phyloP scores from a whole-genome alignment of 2,888 invertebrate genomes.

The Anagyrus pseudococci region DNA sequence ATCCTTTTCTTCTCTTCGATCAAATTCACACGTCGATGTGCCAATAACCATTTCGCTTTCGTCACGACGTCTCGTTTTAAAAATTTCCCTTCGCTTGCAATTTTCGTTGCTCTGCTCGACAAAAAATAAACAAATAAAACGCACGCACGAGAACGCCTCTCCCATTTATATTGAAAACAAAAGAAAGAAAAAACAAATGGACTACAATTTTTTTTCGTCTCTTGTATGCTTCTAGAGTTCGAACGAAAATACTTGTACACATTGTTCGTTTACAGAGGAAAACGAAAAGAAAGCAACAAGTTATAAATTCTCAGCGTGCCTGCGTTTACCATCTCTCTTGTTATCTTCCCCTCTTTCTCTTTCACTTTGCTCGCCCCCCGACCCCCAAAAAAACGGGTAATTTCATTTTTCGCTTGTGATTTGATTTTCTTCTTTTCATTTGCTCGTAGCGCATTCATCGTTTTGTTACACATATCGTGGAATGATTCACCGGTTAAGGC shows the following conservation, averaged over 20 bases:
- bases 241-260: constrained; percentile 39
- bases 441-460: constrained; percentile 5
- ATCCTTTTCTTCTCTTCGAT: neutral
- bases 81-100: neutral
- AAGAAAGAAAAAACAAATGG: no score
- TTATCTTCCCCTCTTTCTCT: neutral
- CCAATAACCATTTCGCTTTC: neutral
- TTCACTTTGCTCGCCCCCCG: constrained; percentile 22
- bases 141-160: no score
- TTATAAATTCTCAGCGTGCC: constrained; percentile 17
- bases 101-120: neutral
- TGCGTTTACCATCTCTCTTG: constrained; percentile 1
- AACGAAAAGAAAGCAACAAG: no score
- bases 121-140: neutral
- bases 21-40: no score
- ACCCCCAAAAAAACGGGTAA: no score
- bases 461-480: constrained; percentile 38
- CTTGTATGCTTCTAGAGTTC: neutral
- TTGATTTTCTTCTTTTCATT: constrained; percentile 8
- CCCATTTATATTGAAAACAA: no score
- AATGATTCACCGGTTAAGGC: constrained; percentile 43
- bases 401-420: constrained; percentile 18
- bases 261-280: no score
- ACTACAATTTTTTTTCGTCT: constrained; percentile 27
- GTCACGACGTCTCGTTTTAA: neutral